Percentiles rank a stretch among this genome's conserved stretches.
Conservation (phyloP, 2,113 vertebrate genomes). For the Microcebus tavaratra region DNA sequence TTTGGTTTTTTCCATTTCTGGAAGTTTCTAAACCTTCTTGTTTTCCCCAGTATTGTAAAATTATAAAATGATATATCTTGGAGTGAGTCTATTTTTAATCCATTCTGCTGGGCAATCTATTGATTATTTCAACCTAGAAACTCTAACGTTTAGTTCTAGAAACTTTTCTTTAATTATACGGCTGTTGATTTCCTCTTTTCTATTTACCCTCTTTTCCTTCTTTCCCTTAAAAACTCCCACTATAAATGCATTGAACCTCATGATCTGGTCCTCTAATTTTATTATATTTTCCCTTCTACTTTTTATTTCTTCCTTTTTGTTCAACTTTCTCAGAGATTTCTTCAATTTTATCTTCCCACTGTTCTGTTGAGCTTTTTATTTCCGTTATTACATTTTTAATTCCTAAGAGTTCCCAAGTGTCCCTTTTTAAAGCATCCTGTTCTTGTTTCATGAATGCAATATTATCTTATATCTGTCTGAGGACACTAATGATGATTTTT, state of each 20-base stretch:
- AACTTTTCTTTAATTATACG: not conserved
- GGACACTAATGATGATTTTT: not conserved
- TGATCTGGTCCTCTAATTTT: not conserved
- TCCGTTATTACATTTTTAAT: not conserved
- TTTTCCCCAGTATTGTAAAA: not conserved
- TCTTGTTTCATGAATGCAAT: not conserved
- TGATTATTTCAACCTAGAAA: not conserved
- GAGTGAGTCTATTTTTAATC: not conserved
- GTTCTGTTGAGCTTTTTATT: not conserved
- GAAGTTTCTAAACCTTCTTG: not conserved
- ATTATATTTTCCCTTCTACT: not conserved
- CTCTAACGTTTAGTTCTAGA: not conserved
- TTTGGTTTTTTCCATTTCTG: not conserved
- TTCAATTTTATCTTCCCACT: not conserved
- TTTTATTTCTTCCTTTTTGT: not conserved
- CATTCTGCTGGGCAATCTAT: not conserved
- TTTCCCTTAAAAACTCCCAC: not conserved
- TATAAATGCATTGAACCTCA: not conserved
- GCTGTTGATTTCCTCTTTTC: not conserved
- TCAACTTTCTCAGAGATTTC: not conserved
- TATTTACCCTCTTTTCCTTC: not conserved
- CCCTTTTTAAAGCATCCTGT: not conserved
- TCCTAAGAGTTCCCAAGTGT: not conserved
- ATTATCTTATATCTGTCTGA: not conserved
- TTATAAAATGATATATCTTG: not conserved